These are phyloP conservation scores for Salvelinus namaycush DNA, from an alignment of 2,113 vertebrate species.

Conservation along the genomic window DNA sequence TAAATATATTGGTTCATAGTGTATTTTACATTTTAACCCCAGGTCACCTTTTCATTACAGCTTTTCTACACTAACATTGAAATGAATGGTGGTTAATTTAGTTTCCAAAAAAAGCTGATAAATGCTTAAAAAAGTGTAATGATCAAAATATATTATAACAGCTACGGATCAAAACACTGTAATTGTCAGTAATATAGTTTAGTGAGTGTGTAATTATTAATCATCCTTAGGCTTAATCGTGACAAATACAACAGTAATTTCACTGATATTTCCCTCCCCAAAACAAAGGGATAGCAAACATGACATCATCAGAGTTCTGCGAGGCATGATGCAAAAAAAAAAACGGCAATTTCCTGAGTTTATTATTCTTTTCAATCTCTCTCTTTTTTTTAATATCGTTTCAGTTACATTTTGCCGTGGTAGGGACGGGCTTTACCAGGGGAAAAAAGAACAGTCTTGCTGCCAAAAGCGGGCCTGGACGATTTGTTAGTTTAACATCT, in stretches of 20 bases:
- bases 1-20: constrained; percentile 42
- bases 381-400: constrained; percentile 50
- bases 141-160: constrained; percentile 5
- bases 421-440: constrained; percentile 39
- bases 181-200: constrained; percentile 39
- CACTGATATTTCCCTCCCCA: constrained; percentile 21
- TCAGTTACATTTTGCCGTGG: constrained; percentile 48
- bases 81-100: not conserved
- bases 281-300: constrained; percentile 44
- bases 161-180: constrained; percentile 40
- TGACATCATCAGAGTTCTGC: constrained; percentile 58
- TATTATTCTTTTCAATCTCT: constrained; percentile 64
- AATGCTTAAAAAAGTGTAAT: constrained; percentile 17
- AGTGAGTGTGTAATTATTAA: constrained; percentile 54
- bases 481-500: constrained; percentile 23
- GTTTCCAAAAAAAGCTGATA: not conserved
- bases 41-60: constrained; percentile 33
- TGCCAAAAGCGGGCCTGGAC: not conserved
- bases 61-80: not conserved
- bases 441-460: constrained; percentile 24
- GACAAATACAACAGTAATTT: constrained; percentile 60
- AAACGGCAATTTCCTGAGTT: constrained; percentile 69
- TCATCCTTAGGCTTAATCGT: constrained; percentile 53
- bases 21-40: constrained; percentile 50
- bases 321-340: constrained; percentile 69